Conservation (phyloP, 1,140 invertebrate species). For the Pomacea maculata region DNA sequence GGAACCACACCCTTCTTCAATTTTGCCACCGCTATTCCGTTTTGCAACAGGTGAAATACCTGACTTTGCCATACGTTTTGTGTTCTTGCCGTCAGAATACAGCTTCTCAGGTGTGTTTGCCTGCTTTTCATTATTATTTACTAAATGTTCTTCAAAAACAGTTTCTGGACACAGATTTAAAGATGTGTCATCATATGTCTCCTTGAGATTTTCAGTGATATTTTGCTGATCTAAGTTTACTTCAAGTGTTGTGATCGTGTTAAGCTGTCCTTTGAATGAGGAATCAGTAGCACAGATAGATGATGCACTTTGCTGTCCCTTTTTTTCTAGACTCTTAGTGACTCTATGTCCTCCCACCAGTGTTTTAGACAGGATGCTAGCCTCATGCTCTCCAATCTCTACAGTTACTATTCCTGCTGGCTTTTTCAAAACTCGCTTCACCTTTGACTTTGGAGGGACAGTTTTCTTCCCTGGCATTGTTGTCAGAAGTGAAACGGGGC, state of each 20-base stretch:
- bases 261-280: background rate
- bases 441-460: constrained; percentile 16
- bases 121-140: background rate
- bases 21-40: background rate
- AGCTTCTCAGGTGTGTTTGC: constrained; percentile 32
- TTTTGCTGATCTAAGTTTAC: background rate
- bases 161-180: background rate
- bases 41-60: constrained; percentile 35
- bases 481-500: constrained; percentile 11
- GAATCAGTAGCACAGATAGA: background rate
- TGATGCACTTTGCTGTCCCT: background rate
- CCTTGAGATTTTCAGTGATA: background rate
- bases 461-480: constrained; percentile 27
- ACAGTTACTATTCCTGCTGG: constrained; percentile 25
- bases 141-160: background rate
- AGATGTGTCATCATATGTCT: background rate
- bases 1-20: background rate
- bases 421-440: constrained; percentile 26
- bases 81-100: constrained; percentile 22
- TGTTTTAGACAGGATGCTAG: too few species aligned
- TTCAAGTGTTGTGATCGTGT: background rate
- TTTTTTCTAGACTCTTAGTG: too few species aligned
- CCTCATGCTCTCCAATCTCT: constrained; percentile 12
- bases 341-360: too few species aligned
- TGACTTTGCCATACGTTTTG: constrained; percentile 35